Conservation (phyloP, 2,888 invertebrate species). For the Oscheius myriophilus region DNA sequence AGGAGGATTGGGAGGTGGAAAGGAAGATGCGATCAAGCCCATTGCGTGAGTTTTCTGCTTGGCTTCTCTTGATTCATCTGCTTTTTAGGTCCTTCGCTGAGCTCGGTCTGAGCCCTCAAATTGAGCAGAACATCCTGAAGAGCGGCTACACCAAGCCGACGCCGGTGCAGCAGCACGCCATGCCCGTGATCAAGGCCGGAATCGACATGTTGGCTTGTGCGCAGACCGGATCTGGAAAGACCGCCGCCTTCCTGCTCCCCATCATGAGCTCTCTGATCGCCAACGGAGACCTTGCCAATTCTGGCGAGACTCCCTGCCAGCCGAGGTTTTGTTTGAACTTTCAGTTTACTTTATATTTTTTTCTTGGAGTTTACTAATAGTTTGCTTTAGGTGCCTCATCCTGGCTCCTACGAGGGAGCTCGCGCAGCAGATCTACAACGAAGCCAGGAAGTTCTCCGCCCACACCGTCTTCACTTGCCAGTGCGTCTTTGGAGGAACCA, state of each 20-base stretch:
- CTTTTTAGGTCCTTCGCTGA: constrained; percentile 77
- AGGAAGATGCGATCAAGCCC: constrained; percentile 30
- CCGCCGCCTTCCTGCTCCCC: constrained; percentile 72
- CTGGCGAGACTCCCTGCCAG: constrained; percentile 39
- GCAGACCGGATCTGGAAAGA: constrained; percentile 97
- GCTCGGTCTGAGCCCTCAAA: constrained; percentile 78
- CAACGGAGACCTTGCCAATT: constrained; percentile 37
- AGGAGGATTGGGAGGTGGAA: constrained; percentile 76
- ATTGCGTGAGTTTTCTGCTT: constrained; percentile 69
- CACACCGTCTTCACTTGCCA: constrained; percentile 48
- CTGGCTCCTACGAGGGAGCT: constrained; percentile 91
- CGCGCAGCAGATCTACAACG: constrained; percentile 85
- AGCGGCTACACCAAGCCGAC: constrained; percentile 87
- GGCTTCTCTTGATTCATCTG: constrained; percentile 17
- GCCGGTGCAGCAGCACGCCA: constrained; percentile 90
- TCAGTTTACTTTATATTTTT: too few species aligned
- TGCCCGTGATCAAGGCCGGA: constrained; percentile 81
- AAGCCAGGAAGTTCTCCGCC: constrained; percentile 80
- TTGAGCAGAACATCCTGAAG: constrained; percentile 83
- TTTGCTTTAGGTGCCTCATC: constrained; percentile 75
- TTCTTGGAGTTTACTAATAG: too few species aligned
- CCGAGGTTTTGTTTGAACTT: too few species aligned
- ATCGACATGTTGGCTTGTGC: constrained; percentile 96
- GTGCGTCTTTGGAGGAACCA: constrained; percentile 50
- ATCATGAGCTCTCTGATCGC: constrained; percentile 66